Evolutionary conservation across 2,888 invertebrate species (phyloP).

Genomic region (Aspidiotus rigidus): DNA sequence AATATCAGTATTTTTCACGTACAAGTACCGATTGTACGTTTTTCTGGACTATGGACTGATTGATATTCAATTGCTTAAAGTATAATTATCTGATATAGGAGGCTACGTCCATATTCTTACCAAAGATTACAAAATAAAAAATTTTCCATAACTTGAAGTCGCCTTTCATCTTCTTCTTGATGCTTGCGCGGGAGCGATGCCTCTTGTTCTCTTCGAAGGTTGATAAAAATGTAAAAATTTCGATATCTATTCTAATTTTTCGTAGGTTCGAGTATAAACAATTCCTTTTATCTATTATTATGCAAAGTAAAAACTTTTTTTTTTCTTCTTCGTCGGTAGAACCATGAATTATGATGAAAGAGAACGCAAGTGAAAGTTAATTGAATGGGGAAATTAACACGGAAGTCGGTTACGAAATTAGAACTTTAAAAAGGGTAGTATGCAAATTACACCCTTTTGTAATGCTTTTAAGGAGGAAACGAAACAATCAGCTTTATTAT

Average conservation of each 20-base stretch:
- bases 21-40: too few relatives aligned
- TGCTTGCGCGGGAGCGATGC: too few relatives aligned
- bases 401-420: conserved; percentile 20
- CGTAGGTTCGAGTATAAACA: conserved; percentile 6
- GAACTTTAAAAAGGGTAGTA: conserved; percentile 24
- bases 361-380: conserved; percentile 25
- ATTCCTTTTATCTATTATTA: conserved; percentile 19
- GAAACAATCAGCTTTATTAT: conserved; percentile 23
- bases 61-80: too few relatives aligned
- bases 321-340: background rate
- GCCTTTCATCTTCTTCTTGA: too few relatives aligned
- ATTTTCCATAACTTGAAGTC: too few relatives aligned
- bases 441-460: conserved; percentile 22
- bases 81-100: too few relatives aligned
- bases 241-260: background rate
- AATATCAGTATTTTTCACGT: too few relatives aligned
- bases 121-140: too few relatives aligned
- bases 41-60: too few relatives aligned
- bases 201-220: too few relatives aligned
- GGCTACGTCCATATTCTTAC: too few relatives aligned
- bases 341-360: conserved; percentile 25
- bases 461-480: conserved; percentile 23
- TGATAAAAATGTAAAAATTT: conserved; percentile 2
- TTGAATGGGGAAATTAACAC: conserved; percentile 25
- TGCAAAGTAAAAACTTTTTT: conserved; percentile 20